A percentile compares a stretch with the other conserved stretches of the same genome.
Conservation (phyloP, 2,888 invertebrate genomes). For the Pammene fasciana region DNA sequence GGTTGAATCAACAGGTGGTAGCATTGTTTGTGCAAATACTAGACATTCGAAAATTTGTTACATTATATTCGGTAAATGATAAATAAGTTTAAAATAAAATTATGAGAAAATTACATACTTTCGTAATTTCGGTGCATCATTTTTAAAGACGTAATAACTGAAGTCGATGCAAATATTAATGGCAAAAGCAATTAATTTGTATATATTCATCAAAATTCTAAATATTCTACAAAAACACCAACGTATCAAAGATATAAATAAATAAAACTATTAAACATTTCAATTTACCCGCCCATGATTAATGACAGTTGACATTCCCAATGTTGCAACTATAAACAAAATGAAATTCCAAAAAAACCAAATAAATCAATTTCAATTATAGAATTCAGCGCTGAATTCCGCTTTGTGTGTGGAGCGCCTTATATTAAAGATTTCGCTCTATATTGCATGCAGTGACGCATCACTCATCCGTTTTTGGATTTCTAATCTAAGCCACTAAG, state of each 20-base stretch:
- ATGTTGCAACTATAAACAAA: constrained; percentile 9
- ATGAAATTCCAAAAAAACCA: not conserved
- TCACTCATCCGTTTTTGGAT: too few relatives aligned
- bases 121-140: constrained; percentile 13
- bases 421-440: too few relatives aligned
- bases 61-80: not conserved
- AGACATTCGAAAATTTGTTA: not conserved
- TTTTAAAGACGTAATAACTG: constrained; percentile 10
- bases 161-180: constrained; percentile 2
- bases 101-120: constrained; percentile 1
- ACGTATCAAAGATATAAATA: constrained; percentile 1
- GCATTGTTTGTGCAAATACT: constrained; percentile 22
- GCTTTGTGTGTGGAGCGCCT: too few relatives aligned
- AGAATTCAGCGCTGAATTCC: too few relatives aligned
- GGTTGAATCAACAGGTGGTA: constrained; percentile 64
- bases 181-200: constrained; percentile 11
- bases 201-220: constrained; percentile 22
- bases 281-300: constrained; percentile 29
- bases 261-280: constrained; percentile 8
- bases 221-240: not conserved
- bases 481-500: too few relatives aligned
- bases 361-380: too few relatives aligned
- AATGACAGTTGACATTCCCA: constrained; percentile 2
- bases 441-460: too few relatives aligned
- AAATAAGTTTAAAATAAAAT: not conserved